These are phyloP conservation scores for Barbus barbus DNA, from an alignment of 2,113 vertebrate genomes.

Conservation along the genomic window DNA sequence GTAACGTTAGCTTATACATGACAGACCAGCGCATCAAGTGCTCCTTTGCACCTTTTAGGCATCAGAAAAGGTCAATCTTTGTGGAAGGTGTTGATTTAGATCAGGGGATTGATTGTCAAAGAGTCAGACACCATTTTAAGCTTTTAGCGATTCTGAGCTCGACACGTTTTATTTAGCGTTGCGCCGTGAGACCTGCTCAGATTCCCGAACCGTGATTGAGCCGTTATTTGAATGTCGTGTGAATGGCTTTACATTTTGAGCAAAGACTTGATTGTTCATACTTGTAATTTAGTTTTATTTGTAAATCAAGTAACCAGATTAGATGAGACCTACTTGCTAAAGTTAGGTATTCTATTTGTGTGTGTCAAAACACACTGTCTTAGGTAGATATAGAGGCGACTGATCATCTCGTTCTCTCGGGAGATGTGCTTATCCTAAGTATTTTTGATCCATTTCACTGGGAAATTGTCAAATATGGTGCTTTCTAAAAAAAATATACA, in stretches of 20 bases:
- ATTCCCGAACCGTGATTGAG: not conserved
- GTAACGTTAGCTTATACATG: slow-evolving; percentile 42
- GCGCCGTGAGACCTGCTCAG: slow-evolving; percentile 1
- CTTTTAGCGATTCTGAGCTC: slow-evolving; percentile 10
- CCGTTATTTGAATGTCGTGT: slow-evolving; percentile 19
- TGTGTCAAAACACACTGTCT: slow-evolving; percentile 10
- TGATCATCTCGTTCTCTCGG: slow-evolving; percentile 35
- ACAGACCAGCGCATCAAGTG: slow-evolving; percentile 43
- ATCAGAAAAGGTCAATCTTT: not conserved
- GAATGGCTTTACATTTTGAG: slow-evolving; percentile 36
- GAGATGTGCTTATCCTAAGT: slow-evolving; percentile 50
- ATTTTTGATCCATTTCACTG: slow-evolving; percentile 55
- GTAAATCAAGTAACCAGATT: slow-evolving; percentile 45
- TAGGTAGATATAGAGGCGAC: slow-evolving; percentile 41
- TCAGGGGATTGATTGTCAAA: slow-evolving; percentile 36
- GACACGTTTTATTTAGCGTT: slow-evolving; percentile 1
- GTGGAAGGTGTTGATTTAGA: slow-evolving; percentile 19
- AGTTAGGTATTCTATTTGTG: slow-evolving; percentile 37
- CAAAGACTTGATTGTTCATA: slow-evolving; percentile 32
- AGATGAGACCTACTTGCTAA: slow-evolving; percentile 41
- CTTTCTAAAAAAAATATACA: slow-evolving; percentile 58
- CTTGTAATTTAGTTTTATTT: slow-evolving; percentile 45
- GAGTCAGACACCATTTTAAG: not conserved
- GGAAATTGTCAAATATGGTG: slow-evolving; percentile 57
- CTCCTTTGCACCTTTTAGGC: slow-evolving; percentile 24